phyloP scores from a whole-genome alignment of 2,113 vertebrate species.

The Lamprotornis superbus region DNA sequence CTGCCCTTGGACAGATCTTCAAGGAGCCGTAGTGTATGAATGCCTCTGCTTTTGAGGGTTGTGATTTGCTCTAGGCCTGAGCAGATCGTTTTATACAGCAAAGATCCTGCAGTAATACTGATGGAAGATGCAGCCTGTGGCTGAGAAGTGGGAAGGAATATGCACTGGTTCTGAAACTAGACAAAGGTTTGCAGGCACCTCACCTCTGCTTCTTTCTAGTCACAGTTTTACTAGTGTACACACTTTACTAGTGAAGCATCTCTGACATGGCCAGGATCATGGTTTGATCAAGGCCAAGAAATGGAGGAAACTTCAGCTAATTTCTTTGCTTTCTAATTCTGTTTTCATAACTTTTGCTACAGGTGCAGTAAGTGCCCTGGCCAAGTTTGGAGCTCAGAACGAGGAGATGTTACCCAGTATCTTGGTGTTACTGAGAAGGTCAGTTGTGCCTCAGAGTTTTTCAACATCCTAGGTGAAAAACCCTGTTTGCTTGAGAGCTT shows the following conservation, averaged over 20 bases:
- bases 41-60: background rate
- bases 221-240: background rate
- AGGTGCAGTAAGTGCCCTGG: slow-evolving; percentile 84
- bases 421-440: slow-evolving; percentile 81
- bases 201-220: background rate
- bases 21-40: background rate
- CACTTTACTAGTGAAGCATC: background rate
- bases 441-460: background rate
- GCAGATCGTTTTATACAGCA: background rate
- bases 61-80: background rate
- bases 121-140: background rate
- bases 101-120: background rate
- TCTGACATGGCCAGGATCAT: background rate
- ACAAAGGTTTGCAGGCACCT: background rate
- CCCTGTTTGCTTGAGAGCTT: background rate
- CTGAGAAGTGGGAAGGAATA: background rate
- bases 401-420: slow-evolving; percentile 83
- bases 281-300: background rate
- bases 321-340: background rate
- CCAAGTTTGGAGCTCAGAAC: slow-evolving; percentile 85
- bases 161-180: background rate
- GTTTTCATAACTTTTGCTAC: background rate
- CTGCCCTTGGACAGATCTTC: background rate
- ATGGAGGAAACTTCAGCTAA: background rate
- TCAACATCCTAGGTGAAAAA: background rate